phyloP scores from a whole-genome alignment of 2,113 vertebrate genomes.

The Neolamprologus variostigma region DNA sequence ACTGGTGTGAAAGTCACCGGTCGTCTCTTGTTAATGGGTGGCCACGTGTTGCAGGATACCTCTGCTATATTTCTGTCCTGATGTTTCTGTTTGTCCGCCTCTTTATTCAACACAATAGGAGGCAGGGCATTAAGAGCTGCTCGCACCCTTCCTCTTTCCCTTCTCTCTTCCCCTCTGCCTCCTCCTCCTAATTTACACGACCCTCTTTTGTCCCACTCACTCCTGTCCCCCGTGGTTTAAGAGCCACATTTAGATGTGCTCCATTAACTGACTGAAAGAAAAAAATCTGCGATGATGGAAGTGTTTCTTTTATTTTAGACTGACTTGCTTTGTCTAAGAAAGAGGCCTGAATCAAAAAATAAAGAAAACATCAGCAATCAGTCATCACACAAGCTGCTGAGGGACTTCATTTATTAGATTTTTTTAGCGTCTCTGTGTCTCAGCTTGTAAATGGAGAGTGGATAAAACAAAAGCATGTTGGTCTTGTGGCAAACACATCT shows the following conservation, averaged over 20 bases:
- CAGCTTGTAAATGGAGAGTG: neutral
- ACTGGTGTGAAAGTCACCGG: neutral
- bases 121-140: slow-evolving; percentile 37
- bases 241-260: slow-evolving; percentile 49
- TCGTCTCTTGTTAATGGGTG: neutral
- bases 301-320: neutral
- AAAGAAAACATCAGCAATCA: neutral
- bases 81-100: slow-evolving; percentile 26
- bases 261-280: slow-evolving; percentile 40
- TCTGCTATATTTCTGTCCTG: neutral
- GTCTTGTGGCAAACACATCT: neutral
- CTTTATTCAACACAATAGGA: slow-evolving; percentile 41
- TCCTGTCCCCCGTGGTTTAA: slow-evolving; percentile 29
- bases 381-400: neutral
- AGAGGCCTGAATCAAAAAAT: neutral
- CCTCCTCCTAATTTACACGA: slow-evolving; percentile 43
- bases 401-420: neutral
- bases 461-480: neutral
- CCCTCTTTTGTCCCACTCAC: slow-evolving; percentile 34
- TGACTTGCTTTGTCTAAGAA: neutral
- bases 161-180: neutral
- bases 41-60: neutral
- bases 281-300: slow-evolving; percentile 28
- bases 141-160: slow-evolving; percentile 46
- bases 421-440: neutral